Evolutionary conservation across 2,797 vertebrate genomes (phyloP).

Genomic region (Cryptoblepharus egeriae): DNA sequence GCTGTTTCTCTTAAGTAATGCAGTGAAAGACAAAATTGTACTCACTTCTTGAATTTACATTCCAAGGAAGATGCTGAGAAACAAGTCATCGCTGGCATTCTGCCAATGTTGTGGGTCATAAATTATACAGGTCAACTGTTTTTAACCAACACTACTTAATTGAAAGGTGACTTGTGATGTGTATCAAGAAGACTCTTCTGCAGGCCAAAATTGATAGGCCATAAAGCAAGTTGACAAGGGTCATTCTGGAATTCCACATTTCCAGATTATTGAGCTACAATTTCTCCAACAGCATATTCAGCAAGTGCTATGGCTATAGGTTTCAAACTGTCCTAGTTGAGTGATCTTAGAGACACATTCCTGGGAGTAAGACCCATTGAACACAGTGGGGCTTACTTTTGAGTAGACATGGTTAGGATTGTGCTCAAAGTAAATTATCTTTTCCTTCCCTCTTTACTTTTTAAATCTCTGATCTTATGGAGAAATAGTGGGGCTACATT

Average conservation of each 20-base stretch:
- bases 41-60: neutral
- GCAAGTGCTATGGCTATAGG: too few relatives aligned
- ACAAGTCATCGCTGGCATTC: neutral
- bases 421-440: neutral
- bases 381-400: too few relatives aligned
- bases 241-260: neutral
- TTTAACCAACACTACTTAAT: neutral
- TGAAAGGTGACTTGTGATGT: neutral
- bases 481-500: neutral
- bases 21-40: slow-evolving; percentile 7
- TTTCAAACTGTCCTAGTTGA: neutral
- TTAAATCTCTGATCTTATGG: too few relatives aligned
- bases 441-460: neutral
- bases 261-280: neutral
- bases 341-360: too few relatives aligned
- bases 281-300: neutral
- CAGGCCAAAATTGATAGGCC: neutral
- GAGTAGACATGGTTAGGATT: too few relatives aligned
- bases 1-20: neutral
- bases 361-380: too few relatives aligned
- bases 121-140: neutral
- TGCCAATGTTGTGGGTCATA: neutral
- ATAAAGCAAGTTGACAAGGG: neutral
- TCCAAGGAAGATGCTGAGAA: slow-evolving; percentile 5
- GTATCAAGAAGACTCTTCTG: neutral